A percentile compares a stretch with the other conserved stretches of the same genome.
Evolutionary conservation across 2,797 vertebrate species (phyloP).

Genomic region (Rallus crepitans): DNA sequence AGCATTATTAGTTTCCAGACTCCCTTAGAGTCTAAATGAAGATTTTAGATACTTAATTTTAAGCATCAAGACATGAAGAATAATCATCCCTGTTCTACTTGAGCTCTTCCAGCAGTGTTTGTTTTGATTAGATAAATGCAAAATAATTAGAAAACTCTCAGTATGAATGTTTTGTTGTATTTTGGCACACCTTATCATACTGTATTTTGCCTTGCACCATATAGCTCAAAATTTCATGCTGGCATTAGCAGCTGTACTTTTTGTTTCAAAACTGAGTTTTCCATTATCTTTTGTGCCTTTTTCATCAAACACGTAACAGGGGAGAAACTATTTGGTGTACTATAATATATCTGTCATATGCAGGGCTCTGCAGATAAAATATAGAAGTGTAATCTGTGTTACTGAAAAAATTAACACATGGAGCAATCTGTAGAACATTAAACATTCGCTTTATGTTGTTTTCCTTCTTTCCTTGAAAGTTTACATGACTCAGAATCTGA

Average conservation of each 20-base stretch:
- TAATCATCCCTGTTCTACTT: not conserved
- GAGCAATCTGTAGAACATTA: not conserved
- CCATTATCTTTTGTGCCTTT: not conserved
- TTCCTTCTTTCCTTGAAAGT: not conserved
- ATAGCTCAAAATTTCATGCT: conserved; percentile 16
- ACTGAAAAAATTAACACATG: not conserved
- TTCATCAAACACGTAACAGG: not conserved
- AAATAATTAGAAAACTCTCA: conserved; percentile 48
- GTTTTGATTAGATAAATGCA: conserved; percentile 53
- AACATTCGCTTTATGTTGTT: not conserved
- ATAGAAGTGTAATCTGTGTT: not conserved
- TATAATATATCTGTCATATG: not conserved
- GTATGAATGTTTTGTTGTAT: conserved; percentile 3
- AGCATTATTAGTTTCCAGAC: not conserved
- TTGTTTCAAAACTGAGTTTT: not conserved
- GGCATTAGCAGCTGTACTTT: not conserved
- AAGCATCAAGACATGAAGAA: not conserved
- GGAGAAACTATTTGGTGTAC: not conserved
- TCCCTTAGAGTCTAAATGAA: not conserved
- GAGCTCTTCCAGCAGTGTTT: conserved; percentile 11
- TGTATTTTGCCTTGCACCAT: not conserved
- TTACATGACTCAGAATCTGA: not conserved
- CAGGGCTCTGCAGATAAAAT: not conserved
- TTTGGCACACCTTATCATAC: not conserved
- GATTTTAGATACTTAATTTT: conserved; percentile 35